Conservation (phyloP, 2,888 invertebrate species). For the Neuroscelio doddi region DNA sequence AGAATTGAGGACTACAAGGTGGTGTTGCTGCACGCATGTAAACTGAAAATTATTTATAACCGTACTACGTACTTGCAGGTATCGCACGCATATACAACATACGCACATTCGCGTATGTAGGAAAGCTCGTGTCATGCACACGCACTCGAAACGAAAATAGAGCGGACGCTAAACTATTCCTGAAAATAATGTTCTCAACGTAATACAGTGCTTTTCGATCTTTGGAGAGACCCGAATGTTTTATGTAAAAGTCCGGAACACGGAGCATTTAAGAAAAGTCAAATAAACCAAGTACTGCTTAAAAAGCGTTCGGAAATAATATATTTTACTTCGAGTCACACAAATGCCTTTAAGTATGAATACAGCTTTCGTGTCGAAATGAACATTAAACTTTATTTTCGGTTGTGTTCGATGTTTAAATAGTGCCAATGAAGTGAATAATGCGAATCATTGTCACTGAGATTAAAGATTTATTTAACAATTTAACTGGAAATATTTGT, state of each 20-base stretch:
- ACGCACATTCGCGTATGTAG: too few species aligned
- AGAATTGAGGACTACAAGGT: conserved; percentile 37
- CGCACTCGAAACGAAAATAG: conserved; percentile 33
- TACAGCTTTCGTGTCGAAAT: too few species aligned
- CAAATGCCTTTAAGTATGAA: too few species aligned
- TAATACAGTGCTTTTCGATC: conserved; percentile 14
- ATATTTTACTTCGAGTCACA: too few species aligned
- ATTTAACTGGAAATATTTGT: too few species aligned
- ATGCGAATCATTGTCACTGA: too few species aligned
- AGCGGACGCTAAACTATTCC: conserved; percentile 37
- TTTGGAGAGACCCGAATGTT: conserved; percentile 2
- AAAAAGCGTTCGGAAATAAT: too few species aligned
- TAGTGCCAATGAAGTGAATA: too few species aligned
- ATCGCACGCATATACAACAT: not conserved
- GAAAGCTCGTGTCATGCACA: conserved; percentile 4
- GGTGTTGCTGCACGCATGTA: conserved; percentile 36
- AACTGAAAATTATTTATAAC: conserved; percentile 40
- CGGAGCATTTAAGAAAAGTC: not conserved
- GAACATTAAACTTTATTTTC: too few species aligned
- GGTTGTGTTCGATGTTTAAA: too few species aligned
- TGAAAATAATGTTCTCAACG: conserved; percentile 36
- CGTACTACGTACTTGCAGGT: conserved; percentile 25
- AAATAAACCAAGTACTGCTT: conserved; percentile 1
- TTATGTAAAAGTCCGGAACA: conserved; percentile 2
- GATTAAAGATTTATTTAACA: too few species aligned